Evolutionary conservation across 2,888 invertebrate species (phyloP).

Genomic region (Chromoteleia sp.): DNA sequence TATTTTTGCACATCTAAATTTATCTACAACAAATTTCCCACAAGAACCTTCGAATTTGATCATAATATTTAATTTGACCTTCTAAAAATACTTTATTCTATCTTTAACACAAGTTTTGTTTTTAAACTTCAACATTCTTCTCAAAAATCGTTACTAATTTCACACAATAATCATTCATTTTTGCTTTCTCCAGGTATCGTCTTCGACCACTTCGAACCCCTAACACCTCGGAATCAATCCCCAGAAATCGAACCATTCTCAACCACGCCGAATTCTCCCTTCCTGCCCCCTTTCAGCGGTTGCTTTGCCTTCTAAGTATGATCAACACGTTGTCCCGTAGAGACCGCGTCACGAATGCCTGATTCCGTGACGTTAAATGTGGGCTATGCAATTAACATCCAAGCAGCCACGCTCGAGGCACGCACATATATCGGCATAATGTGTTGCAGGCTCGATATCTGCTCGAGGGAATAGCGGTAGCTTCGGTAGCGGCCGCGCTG

Average conservation of each 20-base stretch:
- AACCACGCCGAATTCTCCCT: not conserved
- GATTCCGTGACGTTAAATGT: slow-evolving; percentile 39
- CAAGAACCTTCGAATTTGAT: no score
- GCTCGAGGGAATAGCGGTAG: slow-evolving; percentile 17
- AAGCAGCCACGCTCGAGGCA: slow-evolving; percentile 14
- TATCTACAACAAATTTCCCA: no score
- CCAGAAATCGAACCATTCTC: slow-evolving; percentile 18
- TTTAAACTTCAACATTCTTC: no score
- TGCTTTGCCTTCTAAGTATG: slow-evolving; percentile 40
- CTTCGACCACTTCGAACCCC: not conserved
- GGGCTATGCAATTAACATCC: slow-evolving; percentile 54
- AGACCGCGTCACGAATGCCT: slow-evolving; percentile 36
- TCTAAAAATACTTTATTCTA: no score
- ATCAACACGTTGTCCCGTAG: slow-evolving; percentile 49
- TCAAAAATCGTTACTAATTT: no score
- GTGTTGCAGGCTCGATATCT: slow-evolving; percentile 17
- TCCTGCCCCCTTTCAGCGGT: slow-evolving; percentile 10
- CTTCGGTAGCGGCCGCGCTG: not conserved
- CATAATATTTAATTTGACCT: no score
- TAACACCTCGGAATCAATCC: not conserved
- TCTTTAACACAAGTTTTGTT: no score
- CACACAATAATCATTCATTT: no score
- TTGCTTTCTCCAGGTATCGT: not conserved
- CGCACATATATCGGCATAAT: slow-evolving; percentile 33
- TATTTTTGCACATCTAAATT: no score